phyloP scores from a whole-genome alignment of 2,113 vertebrate species.

The Anguilla japonica region DNA sequence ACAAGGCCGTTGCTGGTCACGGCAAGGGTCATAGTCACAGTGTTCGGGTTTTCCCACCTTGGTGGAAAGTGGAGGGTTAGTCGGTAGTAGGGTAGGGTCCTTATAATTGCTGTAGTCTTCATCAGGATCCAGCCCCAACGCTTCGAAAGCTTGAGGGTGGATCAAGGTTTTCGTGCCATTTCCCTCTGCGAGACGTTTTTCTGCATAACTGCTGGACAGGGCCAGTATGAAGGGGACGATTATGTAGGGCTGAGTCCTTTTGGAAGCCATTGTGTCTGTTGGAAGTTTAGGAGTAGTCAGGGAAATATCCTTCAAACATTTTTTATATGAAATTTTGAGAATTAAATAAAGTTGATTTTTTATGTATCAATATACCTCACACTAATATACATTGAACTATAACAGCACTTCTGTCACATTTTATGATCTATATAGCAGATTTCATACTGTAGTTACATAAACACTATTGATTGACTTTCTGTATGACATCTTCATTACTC shows the following conservation, averaged over 20 bases:
- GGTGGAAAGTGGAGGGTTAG: accelerated
- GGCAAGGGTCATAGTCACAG: constrained; percentile 62
- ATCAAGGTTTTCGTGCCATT: neutral
- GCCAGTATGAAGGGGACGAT: neutral
- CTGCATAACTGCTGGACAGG: neutral
- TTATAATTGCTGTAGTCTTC: constrained; percentile 32
- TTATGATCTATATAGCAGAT: too few species aligned
- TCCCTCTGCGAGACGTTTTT: neutral
- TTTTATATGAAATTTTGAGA: neutral
- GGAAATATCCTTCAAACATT: neutral
- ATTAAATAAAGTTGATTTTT: too few species aligned
- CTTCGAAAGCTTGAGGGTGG: neutral
- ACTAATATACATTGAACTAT: too few species aligned
- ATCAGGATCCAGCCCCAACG: accelerated
- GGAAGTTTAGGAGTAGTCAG: neutral
- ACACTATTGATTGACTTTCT: too few species aligned
- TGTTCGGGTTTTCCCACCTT: accelerated
- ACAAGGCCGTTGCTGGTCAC: constrained; percentile 56
- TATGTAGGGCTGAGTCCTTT: neutral
- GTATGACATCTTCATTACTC: too few species aligned
- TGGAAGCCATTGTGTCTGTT: constrained; percentile 12
- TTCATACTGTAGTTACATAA: too few species aligned
- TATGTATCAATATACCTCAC: too few species aligned
- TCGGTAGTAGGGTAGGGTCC: accelerated
- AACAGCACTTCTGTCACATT: too few species aligned